Evolutionary conservation across 2,113 vertebrate species (phyloP).

Genomic region (Rhipidura dahli): DNA sequence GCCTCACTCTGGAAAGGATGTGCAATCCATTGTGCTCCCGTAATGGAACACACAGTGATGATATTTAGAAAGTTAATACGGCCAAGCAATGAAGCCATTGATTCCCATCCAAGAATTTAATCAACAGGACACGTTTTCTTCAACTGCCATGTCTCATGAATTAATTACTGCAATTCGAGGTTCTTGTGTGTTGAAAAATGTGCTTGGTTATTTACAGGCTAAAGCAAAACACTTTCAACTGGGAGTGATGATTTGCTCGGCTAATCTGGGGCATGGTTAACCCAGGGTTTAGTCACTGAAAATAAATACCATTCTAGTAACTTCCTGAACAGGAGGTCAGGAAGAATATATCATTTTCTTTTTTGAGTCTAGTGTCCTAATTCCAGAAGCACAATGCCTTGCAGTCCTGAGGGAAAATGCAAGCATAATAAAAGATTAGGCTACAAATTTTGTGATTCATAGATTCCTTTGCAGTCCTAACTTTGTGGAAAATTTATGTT

Average conservation of each 20-base stretch:
- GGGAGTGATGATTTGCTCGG: background rate
- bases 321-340: background rate
- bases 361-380: background rate
- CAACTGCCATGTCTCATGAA: background rate
- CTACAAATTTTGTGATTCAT: background rate
- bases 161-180: slow-evolving; percentile 29
- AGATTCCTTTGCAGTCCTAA: background rate
- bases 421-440: background rate
- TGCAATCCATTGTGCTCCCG: background rate
- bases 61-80: background rate
- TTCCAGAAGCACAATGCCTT: background rate
- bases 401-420: background rate
- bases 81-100: background rate
- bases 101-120: slow-evolving; percentile 38
- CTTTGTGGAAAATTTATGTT: background rate
- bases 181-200: background rate
- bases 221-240: background rate
- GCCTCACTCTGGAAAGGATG: background rate
- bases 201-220: background rate
- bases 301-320: background rate
- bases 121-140: background rate
- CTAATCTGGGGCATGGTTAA: background rate
- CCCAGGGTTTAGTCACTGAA: background rate
- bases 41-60: background rate
- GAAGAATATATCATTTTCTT: background rate